Conservation (phyloP, 2,888 invertebrate genomes). For the Frankliniella intonsa region DNA sequence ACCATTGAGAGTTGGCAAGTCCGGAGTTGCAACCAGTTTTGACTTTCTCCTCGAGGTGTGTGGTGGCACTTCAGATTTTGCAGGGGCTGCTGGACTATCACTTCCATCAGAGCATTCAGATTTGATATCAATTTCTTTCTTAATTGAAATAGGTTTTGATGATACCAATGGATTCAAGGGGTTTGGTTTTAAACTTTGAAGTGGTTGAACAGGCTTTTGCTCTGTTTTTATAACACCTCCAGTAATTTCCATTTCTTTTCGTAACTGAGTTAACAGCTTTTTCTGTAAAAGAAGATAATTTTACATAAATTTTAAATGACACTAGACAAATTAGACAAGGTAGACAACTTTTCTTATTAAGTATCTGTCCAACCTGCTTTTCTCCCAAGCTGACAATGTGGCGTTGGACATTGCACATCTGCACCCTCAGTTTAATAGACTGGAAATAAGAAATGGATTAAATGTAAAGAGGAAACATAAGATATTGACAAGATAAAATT, state of each 20-base stretch:
- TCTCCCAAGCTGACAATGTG: conserved; percentile 45
- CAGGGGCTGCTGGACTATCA: background rate
- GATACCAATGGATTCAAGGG: background rate
- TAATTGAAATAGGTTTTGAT: background rate
- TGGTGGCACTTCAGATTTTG: background rate
- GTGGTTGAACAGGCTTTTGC: background rate
- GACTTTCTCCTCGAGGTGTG: conserved; percentile 1
- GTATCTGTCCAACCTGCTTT: conserved; percentile 44
- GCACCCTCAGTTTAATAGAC: conserved; percentile 44
- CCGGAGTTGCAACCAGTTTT: background rate
- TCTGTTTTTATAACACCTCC: background rate
- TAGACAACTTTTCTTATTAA: background rate
- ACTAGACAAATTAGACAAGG: background rate
- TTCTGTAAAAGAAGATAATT: background rate
- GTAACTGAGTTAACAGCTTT: background rate
- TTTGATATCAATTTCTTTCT: background rate
- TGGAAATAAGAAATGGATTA: conserved; percentile 35
- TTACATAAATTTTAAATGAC: background rate
- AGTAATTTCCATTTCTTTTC: background rate
- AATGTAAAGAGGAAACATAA: background rate
- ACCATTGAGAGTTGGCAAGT: background rate
- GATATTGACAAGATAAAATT: background rate
- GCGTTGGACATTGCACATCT: conserved; percentile 44
- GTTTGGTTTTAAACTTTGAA: background rate
- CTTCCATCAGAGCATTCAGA: background rate